Base-by-base conservation (phyloP, 2,888 invertebrate genomes). In the Epiblema foenella region DNA sequence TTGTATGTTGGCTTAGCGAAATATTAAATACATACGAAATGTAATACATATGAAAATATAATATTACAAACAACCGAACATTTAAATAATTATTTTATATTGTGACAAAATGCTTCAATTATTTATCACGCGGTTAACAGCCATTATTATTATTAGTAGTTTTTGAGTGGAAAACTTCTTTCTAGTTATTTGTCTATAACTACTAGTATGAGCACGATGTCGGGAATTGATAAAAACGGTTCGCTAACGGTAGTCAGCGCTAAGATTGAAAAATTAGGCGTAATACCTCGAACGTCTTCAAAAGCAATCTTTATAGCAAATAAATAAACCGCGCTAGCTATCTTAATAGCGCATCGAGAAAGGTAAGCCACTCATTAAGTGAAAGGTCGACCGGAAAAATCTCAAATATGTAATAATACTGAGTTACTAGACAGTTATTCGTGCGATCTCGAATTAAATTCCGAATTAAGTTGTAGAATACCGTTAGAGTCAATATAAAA, bases 401-500 rank as follows among this genome's bases (percentile, higher is more conserved):
- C 74, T 80, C 68, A 77, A 82, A 80, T 77, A 77, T 78, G 76
- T 77, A 74, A 82, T 85, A 85, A 86, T 84, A 77, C 81, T 81
- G 80, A 84, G 81, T 84, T 82, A 87, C 81, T 77, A 77, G 83
- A 85, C 87, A 84, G 84, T 76, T 83, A 83, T 84, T 76, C 75
- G 78, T 77, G 78, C 76, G 80, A 77, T 79, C 79, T 78, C 77
- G 75, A 75, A 81, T 79, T 78, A 77, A 75, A 82, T 78, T 79
- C 78, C 75, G 79, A 84, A 88, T 87, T 83, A 81, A 85, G 84
- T 81, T 82, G 83, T 85, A 83, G 85, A 24, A 82, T 84, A 82
- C 78, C 78, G 74, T 79, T 76, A 69, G 72, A 68, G 72, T 72
- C 68, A 68, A 74, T 77, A 84, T 85, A 83, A 85, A 83, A 84